Evolutionary conservation across 2,888 invertebrate genomes (phyloP).

Genomic region (Acronicta alni): DNA sequence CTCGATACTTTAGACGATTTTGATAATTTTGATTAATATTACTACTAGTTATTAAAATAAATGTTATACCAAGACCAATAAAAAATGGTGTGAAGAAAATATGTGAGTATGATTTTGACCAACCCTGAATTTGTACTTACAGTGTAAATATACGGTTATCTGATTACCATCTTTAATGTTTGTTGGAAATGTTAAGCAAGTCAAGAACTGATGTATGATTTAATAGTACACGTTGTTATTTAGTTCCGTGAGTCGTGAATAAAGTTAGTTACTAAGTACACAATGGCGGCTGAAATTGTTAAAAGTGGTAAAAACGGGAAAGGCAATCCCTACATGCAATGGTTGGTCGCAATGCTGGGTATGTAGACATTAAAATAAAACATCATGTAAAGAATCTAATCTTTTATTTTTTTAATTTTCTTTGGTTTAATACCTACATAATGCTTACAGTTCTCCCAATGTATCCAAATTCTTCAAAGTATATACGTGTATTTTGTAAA

Average conservation of each 20-base stretch:
- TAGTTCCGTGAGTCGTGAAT: not conserved
- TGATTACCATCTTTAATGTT: conserved; percentile 10
- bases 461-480: too few species aligned
- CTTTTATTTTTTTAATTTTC: too few species aligned
- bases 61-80: too few species aligned
- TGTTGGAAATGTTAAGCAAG: conserved; percentile 8
- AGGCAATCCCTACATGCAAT: conserved; percentile 28
- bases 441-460: too few species aligned
- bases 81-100: too few species aligned
- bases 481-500: too few species aligned
- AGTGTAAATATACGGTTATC: conserved; percentile 27
- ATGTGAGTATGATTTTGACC: not conserved
- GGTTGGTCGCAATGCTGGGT: conserved; percentile 39
- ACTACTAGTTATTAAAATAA: too few species aligned
- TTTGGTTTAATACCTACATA: too few species aligned
- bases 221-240: not conserved
- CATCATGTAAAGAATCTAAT: too few species aligned
- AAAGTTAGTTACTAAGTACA: not conserved
- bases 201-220: not conserved
- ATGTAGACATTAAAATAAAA: not conserved
- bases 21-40: not conserved
- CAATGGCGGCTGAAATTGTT: conserved; percentile 12
- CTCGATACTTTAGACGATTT: not conserved
- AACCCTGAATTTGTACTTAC: conserved; percentile 17
- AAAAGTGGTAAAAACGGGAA: conserved; percentile 5